A percentile compares a stretch with the other conserved stretches of the same genome.
Evolutionary conservation across 2,888 invertebrate genomes (phyloP).

Genomic region (Sceliomorpha sp.): DNA sequence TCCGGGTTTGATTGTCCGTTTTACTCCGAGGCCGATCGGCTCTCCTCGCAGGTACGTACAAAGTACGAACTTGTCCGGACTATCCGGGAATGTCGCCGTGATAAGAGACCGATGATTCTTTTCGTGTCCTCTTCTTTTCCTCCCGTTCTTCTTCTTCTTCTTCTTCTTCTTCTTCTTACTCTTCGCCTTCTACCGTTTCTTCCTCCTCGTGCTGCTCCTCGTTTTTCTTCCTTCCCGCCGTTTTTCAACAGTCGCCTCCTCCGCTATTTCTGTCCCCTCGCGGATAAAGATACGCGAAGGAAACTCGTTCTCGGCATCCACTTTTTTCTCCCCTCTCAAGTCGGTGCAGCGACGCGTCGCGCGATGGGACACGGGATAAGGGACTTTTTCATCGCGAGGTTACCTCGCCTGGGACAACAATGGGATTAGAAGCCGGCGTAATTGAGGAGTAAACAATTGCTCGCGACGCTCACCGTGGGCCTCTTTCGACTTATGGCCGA

Average conservation of each 20-base stretch:
- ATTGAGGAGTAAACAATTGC: too few species aligned
- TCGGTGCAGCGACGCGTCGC: too few species aligned
- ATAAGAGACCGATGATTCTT: constrained; percentile 38
- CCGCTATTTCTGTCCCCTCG: constrained; percentile 33
- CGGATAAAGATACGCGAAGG: constrained; percentile 5
- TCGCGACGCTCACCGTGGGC: too few species aligned
- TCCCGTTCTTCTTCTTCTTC: not conserved
- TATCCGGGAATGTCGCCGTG: constrained; percentile 54
- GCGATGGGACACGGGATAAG: too few species aligned
- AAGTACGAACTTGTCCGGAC: constrained; percentile 51
- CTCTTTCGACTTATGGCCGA: too few species aligned
- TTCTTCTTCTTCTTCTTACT: constrained; percentile 22
- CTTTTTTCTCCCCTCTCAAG: too few species aligned
- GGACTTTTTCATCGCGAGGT: too few species aligned
- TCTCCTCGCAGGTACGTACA: constrained; percentile 37
- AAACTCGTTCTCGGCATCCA: not conserved
- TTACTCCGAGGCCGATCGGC: constrained; percentile 52
- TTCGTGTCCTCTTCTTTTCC: constrained; percentile 21
- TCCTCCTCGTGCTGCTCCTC: constrained; percentile 12
- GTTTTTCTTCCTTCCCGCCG: constrained; percentile 25
- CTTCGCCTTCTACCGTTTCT: constrained; percentile 25
- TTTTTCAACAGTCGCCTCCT: not conserved
- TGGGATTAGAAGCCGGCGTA: too few species aligned
- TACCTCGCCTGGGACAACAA: too few species aligned
- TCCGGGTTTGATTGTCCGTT: constrained; percentile 67